phyloP scores from a whole-genome alignment of 2,797 vertebrate genomes.

The Lates japonicus region DNA sequence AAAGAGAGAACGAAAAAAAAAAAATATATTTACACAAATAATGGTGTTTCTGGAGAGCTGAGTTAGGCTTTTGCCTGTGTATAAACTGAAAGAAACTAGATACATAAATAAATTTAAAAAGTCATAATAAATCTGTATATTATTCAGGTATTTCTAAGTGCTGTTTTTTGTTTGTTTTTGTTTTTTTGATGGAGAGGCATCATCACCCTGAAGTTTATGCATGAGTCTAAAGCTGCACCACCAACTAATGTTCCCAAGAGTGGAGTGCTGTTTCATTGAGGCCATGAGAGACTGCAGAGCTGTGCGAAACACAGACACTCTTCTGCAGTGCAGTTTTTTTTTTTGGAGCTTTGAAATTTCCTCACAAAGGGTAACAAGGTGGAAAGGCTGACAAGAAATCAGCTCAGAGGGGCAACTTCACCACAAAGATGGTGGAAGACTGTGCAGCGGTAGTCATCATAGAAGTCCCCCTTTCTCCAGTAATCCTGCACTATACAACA shows the following conservation, averaged over 20 bases:
- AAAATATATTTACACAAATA: constrained; percentile 57
- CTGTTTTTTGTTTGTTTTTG: constrained; percentile 25
- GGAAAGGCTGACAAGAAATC: constrained; percentile 23
- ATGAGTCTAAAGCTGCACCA: constrained; percentile 42
- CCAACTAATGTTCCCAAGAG: constrained; percentile 35
- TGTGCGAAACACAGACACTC: constrained; percentile 35
- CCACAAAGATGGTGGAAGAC: constrained; percentile 55
- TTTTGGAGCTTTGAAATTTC: constrained; percentile 22
- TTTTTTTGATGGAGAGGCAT: constrained; percentile 60
- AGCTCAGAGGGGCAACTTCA: constrained; percentile 33
- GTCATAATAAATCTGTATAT: constrained; percentile 68
- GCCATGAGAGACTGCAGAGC: constrained; percentile 26
- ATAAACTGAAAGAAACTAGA: constrained; percentile 61
- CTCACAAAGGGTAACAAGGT: constrained; percentile 2
- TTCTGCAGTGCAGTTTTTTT: constrained; percentile 28
- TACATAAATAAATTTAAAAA: constrained; percentile 75
- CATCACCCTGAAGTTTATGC: constrained; percentile 64
- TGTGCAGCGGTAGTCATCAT: constrained; percentile 30
- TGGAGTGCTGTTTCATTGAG: constrained; percentile 46
- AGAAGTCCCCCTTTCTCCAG: constrained; percentile 21
- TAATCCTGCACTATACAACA: constrained; percentile 20
- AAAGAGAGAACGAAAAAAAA: constrained; percentile 44
- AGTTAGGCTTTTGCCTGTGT: constrained; percentile 27
- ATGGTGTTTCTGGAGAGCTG: constrained; percentile 27
- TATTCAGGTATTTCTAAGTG: constrained; percentile 59